Evolutionary conservation across 2,113 vertebrate genomes (phyloP), one percentile per base, ranked within the genome.

Genomic region (Semicossyphus pulcher): DNA sequence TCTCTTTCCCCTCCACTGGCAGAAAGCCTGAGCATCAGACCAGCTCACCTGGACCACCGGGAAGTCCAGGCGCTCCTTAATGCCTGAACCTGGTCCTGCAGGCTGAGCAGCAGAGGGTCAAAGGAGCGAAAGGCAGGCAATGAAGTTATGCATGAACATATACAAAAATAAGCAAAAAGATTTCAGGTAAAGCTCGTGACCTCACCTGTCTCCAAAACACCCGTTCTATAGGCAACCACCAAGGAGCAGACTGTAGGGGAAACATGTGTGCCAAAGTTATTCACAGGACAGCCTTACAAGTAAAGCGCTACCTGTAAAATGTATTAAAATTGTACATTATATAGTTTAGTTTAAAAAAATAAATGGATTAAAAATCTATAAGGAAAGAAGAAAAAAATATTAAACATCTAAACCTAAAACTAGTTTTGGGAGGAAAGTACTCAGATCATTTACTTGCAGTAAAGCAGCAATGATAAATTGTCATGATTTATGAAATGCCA

Each of bases 1-100:
- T 66, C 96, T 92, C 81, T 94, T 96, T 67, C 93, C 92, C 31
- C 74, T 94, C 98, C 97, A 99, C 5, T 61, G 59, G 41, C 97
- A 99, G 86, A 95, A 99, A 0, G 94, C 94, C 65, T 10, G 90
- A 0, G 97, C 98, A 0, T 99, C 98, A 0, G 95, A 97, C 98
- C 97, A 98, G 94, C 98, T 99, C 80, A 98, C 96, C 0, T 99
- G 97, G 58, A 99, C 93, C 91, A 99, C 98, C 0, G 97, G 98
- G 59, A 89, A 91, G 70, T 96, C 93, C 88, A 97, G 88, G 44
- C 80, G 93, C 41, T 95, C 95, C 72, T 90, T 92, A 37, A 99
- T 96, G 66, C 96, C 91, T 11, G 97, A 97, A 75, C 94, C 95
- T 6, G 97, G 97, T 69, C 98, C 97, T 48, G 95, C 86, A 31